Evolutionary conservation across 2,113 vertebrate genomes (phyloP), one percentile per base, ranked within the genome.

Genomic region (Amazona guildingii): DNA sequence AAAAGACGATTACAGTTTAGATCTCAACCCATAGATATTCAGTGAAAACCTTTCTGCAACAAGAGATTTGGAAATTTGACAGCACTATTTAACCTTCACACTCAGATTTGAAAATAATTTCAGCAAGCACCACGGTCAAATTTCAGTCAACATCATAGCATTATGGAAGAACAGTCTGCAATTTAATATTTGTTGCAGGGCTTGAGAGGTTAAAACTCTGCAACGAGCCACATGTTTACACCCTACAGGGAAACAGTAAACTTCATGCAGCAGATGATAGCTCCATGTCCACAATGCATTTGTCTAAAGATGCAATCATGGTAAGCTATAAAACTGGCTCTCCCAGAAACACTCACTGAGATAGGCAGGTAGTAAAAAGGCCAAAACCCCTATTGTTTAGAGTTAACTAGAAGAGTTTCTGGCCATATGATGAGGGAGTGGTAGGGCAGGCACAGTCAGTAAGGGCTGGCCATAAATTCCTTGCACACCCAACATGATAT

Each of bases 391-490:
- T 66, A 14, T 48, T 3, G 0, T 61, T 86, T 73, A 73, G 52
- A 76, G 77, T 57, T 82, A 80, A 61, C 76, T 28, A 49, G 41
- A 75, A 95, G 61, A 69, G 70, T 72, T 92, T 70, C 86, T 84
- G 95, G 52, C 77, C 74, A 6, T 73, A 78, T 15, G 35, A 76
- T 41, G 25, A 79, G 73, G 94, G 95, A 94, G 92, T 52, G 81
- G 95, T 33, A 75, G 91, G 88, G 70, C 83, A 84, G 69, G 77
- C 89, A 75, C 28, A 67, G 83, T 49, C 73, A 94, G 44, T 33
- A 84, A 96, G 88, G 90, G 70, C 52, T 96, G 66, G 92, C 84
- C 90, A 89, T 93, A 92, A 96, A 97, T 96, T 94, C 94, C 83
- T 96, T 85, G 88, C 83, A 94, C 94, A 93, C 51, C 69, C 94